A percentile compares a stretch with the other conserved stretches of the same genome.
Conservation (phyloP, 1,140 invertebrate species). For the Leptinotarsa lineolata region DNA sequence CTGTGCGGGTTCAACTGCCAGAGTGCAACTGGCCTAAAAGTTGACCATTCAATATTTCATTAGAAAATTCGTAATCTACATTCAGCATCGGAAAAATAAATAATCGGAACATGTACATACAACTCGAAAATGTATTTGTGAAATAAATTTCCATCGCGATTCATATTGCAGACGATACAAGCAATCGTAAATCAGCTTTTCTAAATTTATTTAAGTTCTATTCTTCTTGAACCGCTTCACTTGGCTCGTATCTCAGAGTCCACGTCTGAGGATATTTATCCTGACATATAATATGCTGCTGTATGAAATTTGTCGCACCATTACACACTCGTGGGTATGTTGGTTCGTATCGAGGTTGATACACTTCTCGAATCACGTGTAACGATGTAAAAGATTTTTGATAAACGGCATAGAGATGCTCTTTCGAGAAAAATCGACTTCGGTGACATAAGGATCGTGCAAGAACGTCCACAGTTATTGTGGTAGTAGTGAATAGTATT, state of each 20-base stretch:
- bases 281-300: constrained; percentile 52
- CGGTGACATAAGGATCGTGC: neutral
- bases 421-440: neutral
- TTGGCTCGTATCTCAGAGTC: constrained; percentile 46
- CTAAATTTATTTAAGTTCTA: constrained; percentile 52
- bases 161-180: constrained; percentile 50
- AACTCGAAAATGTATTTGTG: constrained; percentile 32
- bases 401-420: constrained; percentile 9
- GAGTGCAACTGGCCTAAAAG: too few relatives aligned
- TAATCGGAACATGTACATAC: constrained; percentile 24
- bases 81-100: constrained; percentile 18
- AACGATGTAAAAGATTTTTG: constrained; percentile 19
- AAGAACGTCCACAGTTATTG: too few relatives aligned
- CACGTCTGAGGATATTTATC: constrained; percentile 51
- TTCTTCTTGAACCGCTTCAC: constrained; percentile 52
- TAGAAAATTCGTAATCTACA: too few relatives aligned
- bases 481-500: too few relatives aligned
- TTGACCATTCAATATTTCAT: too few relatives aligned
- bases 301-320: constrained; percentile 55
- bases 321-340: constrained; percentile 51
- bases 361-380: constrained; percentile 22
- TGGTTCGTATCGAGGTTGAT: constrained; percentile 40
- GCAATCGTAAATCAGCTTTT: constrained; percentile 48
- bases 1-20: too few relatives aligned
- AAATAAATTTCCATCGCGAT: constrained; percentile 50